Evolutionary conservation across 2,888 invertebrate genomes (phyloP), one percentile per base, ranked within the genome.

Genomic region (Hydriomena furcata): DNA sequence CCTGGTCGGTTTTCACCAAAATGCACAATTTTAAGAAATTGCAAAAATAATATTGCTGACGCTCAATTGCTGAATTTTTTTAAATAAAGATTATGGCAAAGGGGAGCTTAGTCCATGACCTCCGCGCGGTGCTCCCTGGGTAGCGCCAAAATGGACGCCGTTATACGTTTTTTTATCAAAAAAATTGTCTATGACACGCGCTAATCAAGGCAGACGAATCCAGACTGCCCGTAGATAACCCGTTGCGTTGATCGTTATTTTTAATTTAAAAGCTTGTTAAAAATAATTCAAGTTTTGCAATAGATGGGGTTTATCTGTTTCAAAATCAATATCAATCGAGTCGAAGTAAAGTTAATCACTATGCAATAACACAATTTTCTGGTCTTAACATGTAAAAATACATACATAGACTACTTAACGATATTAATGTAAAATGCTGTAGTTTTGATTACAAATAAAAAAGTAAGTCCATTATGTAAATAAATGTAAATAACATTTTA

Each of bases 51-150:
- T 37, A 32, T 32, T 46, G 37, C 42, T 47, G 35, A 52, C 42
- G 60, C 60, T 60, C 60, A 60, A 58, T 60, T 50, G 54, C 56
- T 54, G 46, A 41, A 46, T 46, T 52, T 51, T 58, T 65, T 36
- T 47, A 13, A 13, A 58, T 59, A 62, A 56, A 57, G 61, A 59
- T 65, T 75, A 72, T 80, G 79, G 78, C 80, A 79, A 80, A 87
- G 87, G 87, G 87, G 87, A 82, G 86, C 85, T 78, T 67, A 76
- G 87, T 88, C 87, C 87, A 88, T 87, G 79, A 84, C 87, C 87
- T 88, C 87, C 87, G 79, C 87, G 87, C 82, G 87, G 87, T 88
- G 87, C 87, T 84, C 87, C 88, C 88, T 86, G 87, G 87, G 88
- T 88, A 77, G 86, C 87, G 87, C 87, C 84, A 87, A 86, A 70